phyloP scores from a whole-genome alignment of 1,140 invertebrate species.

The Drosophila tsacasi region DNA sequence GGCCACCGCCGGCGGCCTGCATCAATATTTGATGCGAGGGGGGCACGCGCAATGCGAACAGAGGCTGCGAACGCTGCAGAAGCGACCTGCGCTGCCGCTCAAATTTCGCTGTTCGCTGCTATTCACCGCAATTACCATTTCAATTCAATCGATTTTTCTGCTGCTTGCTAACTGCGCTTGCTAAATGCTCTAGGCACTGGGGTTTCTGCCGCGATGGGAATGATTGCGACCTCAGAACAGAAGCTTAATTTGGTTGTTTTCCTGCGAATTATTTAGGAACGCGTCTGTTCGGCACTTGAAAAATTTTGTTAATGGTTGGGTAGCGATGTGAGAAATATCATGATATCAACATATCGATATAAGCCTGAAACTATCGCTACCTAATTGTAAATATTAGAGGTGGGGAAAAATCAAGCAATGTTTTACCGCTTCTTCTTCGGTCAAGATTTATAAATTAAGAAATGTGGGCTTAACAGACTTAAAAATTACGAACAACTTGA shows the following conservation, averaged over 20 bases:
- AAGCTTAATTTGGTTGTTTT: conserved; percentile 24
- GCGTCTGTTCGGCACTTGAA: conserved; percentile 61
- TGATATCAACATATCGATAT: too few species aligned
- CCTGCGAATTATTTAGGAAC: conserved; percentile 32
- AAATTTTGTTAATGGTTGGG: conserved; percentile 52
- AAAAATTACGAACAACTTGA: too few species aligned
- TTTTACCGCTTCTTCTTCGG: too few species aligned
- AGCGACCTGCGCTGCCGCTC: conserved; percentile 50
- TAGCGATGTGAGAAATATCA: background rate
- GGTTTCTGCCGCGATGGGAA: conserved; percentile 61
- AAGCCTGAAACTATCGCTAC: too few species aligned
- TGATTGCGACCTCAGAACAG: conserved; percentile 52
- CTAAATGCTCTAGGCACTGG: conserved; percentile 58
- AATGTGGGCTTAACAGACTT: too few species aligned
- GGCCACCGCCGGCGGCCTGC: conserved; percentile 9
- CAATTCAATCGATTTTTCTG: conserved; percentile 74
- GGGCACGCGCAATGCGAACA: conserved; percentile 68
- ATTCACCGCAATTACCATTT: conserved; percentile 71
- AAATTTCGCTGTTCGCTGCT: conserved; percentile 20
- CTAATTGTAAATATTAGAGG: too few species aligned
- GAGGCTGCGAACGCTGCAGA: conserved; percentile 14
- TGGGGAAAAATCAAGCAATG: background rate
- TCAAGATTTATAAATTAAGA: too few species aligned
- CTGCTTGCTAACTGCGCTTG: conserved; percentile 39
- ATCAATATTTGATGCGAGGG: conserved; percentile 55